Percentiles rank a stretch among this genome's conserved stretches.
phyloP scores from a whole-genome alignment of 2,797 vertebrate genomes.

The Sebastes minor region DNA sequence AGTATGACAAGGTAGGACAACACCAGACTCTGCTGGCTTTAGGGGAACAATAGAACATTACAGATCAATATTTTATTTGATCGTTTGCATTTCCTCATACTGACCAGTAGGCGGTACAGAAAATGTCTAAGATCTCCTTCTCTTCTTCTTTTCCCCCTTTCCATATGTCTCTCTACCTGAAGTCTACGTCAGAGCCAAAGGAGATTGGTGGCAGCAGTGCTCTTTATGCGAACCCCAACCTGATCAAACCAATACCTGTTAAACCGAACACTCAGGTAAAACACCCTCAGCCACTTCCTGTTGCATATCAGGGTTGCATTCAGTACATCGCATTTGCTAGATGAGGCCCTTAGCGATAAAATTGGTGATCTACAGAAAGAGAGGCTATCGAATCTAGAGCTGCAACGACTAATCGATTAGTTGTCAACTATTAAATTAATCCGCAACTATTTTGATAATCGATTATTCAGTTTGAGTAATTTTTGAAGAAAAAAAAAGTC shows the following conservation, averaged over 20 bases:
- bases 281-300: not conserved
- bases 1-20: conserved; percentile 89
- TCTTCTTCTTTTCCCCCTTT: not conserved
- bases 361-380: not conserved
- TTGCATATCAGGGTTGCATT: not conserved
- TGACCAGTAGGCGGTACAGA: not conserved
- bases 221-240: conserved; percentile 90
- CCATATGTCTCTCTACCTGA: not conserved
- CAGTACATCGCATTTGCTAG: not conserved
- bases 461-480: too few relatives aligned
- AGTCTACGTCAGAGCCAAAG: conserved; percentile 91
- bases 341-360: not conserved
- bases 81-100: not conserved
- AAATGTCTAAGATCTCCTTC: not conserved
- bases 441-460: too few relatives aligned
- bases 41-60: not conserved
- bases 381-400: too few relatives aligned
- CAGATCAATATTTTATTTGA: not conserved
- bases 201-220: conserved; percentile 91
- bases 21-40: not conserved
- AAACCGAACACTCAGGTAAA: conserved; percentile 85
- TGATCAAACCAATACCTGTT: conserved; percentile 96
- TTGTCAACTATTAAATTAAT: too few relatives aligned
- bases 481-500: too few relatives aligned
- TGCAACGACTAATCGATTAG: too few relatives aligned